Conservation (phyloP, 2,888 invertebrate genomes). For the Torymus tubicola region DNA sequence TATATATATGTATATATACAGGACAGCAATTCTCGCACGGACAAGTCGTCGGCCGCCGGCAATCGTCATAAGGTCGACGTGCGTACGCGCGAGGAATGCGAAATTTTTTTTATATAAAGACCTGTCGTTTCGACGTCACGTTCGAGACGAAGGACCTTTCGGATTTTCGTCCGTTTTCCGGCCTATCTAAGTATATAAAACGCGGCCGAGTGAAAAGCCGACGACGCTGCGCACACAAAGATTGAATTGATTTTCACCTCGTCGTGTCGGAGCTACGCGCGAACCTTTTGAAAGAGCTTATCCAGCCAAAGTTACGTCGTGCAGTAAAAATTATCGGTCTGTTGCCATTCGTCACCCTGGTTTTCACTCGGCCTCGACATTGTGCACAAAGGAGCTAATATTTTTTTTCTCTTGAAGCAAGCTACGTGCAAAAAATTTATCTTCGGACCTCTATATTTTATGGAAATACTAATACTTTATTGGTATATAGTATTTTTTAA, state of each 20-base stretch:
- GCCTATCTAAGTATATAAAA: background rate
- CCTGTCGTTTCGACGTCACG: background rate
- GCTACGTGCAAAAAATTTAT: no score
- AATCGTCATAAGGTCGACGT: background rate
- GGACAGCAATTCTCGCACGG: no score
- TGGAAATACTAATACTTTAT: no score
- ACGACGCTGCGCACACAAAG: background rate
- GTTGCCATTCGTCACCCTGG: slow-evolving; percentile 22
- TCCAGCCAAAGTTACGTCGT: background rate
- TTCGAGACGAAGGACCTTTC: background rate
- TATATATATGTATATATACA: no score
- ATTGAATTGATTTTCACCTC: slow-evolving; percentile 40
- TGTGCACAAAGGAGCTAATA: background rate
- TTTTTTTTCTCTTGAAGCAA: no score
- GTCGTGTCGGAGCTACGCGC: no score
- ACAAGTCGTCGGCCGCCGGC: no score
- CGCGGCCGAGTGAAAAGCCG: background rate
- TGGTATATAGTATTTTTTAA: no score
- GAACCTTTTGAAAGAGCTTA: background rate
- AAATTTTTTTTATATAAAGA: slow-evolving; percentile 34
- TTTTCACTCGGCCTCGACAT: background rate
- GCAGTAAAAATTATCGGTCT: slow-evolving; percentile 34
- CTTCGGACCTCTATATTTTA: no score
- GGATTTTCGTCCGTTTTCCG: no score
- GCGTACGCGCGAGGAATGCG: slow-evolving; percentile 28